A percentile compares a stretch with the other conserved stretches of the same genome.
Evolutionary conservation across 1,140 invertebrate genomes (phyloP).

Genomic region (Trialeurodes vaporariorum): DNA sequence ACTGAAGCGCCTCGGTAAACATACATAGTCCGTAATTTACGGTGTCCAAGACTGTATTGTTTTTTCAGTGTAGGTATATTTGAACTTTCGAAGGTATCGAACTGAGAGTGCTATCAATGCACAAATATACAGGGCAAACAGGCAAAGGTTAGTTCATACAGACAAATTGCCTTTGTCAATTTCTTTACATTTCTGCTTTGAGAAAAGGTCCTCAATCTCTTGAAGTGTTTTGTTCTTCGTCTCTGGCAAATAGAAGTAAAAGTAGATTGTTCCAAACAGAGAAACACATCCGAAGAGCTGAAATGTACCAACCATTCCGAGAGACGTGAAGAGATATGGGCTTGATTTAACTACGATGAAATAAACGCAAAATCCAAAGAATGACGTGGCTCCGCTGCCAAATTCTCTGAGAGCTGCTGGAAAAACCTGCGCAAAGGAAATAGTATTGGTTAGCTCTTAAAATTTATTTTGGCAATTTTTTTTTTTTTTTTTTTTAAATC

Average conservation of each 20-base stretch:
- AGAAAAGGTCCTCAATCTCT: constrained; percentile 33
- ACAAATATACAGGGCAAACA: no score
- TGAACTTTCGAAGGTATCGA: no score
- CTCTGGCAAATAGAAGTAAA: constrained; percentile 59
- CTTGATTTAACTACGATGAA: constrained; percentile 60
- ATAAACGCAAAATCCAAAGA: constrained; percentile 49
- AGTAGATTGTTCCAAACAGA: constrained; percentile 46
- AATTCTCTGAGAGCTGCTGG: constrained; percentile 41
- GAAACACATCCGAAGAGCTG: constrained; percentile 51
- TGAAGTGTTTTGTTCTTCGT: constrained; percentile 65
- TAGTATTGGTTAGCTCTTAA: background rate
- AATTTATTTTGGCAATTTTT: background rate
- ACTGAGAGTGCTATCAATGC: no score
- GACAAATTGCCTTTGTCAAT: no score
- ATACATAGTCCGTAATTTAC: no score
- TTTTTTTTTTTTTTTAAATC: no score
- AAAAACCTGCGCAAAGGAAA: constrained; percentile 34
- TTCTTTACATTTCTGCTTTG: background rate
- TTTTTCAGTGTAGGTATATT: no score
- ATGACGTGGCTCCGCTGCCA: constrained; percentile 47
- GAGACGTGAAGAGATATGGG: constrained; percentile 41
- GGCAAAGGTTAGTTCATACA: no score
- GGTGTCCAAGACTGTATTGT: no score
- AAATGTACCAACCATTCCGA: constrained; percentile 51
- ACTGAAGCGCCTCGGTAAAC: no score